Evolutionary conservation across 2,113 vertebrate genomes (phyloP).

Genomic region (Colinus virginianus): DNA sequence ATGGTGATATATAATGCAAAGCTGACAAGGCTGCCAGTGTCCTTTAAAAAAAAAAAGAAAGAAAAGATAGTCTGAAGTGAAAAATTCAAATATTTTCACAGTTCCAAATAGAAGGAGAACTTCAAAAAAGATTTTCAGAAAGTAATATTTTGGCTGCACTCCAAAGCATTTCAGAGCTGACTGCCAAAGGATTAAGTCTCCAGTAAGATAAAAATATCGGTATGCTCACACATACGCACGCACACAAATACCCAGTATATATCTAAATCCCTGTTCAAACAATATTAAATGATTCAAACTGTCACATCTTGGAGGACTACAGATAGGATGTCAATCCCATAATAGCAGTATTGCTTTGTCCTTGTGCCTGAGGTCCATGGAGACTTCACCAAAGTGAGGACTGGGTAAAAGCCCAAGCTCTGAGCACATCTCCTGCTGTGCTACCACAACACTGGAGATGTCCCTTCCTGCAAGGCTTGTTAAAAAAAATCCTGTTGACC

Average conservation of each 20-base stretch:
- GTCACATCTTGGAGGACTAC: background rate
- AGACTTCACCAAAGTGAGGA: background rate
- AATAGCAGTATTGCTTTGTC: background rate
- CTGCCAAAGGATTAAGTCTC: conserved; percentile 49
- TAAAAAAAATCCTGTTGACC: background rate
- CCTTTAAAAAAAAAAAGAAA: background rate
- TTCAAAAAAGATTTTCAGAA: conserved; percentile 46
- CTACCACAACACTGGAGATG: background rate
- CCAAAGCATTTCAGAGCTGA: conserved; percentile 31
- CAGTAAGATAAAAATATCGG: conserved; percentile 38
- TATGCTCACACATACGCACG: background rate
- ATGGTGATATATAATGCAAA: background rate
- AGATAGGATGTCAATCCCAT: background rate
- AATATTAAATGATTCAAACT: background rate
- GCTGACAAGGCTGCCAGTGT: background rate
- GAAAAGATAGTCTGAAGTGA: background rate
- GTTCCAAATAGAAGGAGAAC: background rate
- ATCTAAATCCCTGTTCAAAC: background rate
- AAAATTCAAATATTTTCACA: conserved; percentile 4
- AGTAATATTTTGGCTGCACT: background rate
- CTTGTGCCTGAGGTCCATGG: background rate
- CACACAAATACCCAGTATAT: background rate
- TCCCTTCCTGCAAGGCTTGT: background rate
- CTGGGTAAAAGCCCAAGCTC: background rate
- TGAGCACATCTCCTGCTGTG: background rate